A percentile compares a stretch with the other conserved stretches of the same genome.
phyloP scores from a whole-genome alignment of 2,888 invertebrate genomes.

The Hypomecis punctinalis region DNA sequence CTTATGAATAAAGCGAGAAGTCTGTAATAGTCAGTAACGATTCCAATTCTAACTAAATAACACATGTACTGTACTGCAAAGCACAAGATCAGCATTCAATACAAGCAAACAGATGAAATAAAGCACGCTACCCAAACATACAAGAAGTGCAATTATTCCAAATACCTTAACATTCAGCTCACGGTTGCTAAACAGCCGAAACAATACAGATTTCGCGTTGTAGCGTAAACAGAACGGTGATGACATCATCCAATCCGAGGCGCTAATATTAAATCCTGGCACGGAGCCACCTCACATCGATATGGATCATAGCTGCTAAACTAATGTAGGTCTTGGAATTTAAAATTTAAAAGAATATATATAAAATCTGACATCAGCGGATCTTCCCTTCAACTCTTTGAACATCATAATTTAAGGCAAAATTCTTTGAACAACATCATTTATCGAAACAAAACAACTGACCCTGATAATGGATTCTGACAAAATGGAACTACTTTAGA shows the following conservation, averaged over 20 bases:
- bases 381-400: too few relatives aligned
- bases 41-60: too few relatives aligned
- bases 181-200: constrained; percentile 28
- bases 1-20: too few relatives aligned
- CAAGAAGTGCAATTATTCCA: neutral
- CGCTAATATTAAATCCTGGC: constrained; percentile 82
- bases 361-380: neutral
- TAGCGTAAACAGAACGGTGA: constrained; percentile 66
- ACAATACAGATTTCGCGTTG: constrained; percentile 32
- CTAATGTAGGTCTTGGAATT: constrained; percentile 9
- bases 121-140: neutral
- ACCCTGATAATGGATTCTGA: too few relatives aligned
- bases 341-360: neutral
- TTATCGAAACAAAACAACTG: too few relatives aligned
- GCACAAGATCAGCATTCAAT: too few relatives aligned
- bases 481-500: too few relatives aligned
- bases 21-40: too few relatives aligned
- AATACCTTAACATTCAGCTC: constrained; percentile 23
- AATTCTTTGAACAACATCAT: too few relatives aligned
- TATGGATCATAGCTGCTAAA: constrained; percentile 57
- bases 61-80: too few relatives aligned
- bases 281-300: constrained; percentile 60
- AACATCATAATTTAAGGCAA: too few relatives aligned
- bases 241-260: constrained; percentile 70
- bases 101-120: neutral